These are phyloP conservation scores for Drosophila antonietae DNA, from an alignment of 2,888 invertebrate species.

Conservation along the genomic window DNA sequence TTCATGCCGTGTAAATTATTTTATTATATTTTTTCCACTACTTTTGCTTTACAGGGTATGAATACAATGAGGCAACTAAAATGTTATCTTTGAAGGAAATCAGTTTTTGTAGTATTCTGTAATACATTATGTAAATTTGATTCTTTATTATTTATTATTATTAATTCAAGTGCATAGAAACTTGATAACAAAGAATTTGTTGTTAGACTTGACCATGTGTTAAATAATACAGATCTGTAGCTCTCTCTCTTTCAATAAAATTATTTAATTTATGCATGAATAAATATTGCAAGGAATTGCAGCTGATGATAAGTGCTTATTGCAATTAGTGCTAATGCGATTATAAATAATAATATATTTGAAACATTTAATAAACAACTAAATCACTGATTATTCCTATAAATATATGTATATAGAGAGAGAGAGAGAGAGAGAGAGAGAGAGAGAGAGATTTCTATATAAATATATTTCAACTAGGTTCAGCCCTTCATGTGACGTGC, in stretches of 20 bases:
- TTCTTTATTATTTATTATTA: no score
- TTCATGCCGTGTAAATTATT: neutral
- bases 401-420: neutral
- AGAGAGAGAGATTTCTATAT: no score
- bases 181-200: neutral
- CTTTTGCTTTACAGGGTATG: slow-evolving; percentile 2
- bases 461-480: neutral
- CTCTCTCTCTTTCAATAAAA: neutral
- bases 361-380: neutral
- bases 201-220: neutral
- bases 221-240: neutral
- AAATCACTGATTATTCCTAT: neutral
- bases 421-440: no score
- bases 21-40: neutral
- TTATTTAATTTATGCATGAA: neutral
- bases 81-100: neutral
- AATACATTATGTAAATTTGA: neutral
- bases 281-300: neutral
- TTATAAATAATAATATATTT: neutral
- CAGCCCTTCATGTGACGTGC: slow-evolving; percentile 6
- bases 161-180: neutral
- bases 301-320: neutral
- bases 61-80: neutral
- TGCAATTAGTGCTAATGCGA: neutral
- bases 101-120: no score